phyloP scores from a whole-genome alignment of 37 sponge, comb jelly and placozoan species.

The Dysidea cf. avara region DNA sequence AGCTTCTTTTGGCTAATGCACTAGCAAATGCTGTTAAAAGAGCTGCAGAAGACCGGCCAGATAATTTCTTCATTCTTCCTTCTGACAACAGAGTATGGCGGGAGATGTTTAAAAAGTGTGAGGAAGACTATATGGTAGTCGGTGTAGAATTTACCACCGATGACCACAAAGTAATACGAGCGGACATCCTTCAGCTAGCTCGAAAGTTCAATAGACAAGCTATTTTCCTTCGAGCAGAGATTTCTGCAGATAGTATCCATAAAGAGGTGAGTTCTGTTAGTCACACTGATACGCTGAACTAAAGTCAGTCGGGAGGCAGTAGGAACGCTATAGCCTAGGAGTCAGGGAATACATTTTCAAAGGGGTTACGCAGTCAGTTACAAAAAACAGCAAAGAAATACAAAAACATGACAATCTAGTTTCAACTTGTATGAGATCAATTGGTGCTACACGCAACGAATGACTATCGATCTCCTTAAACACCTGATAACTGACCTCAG shows the following conservation, averaged over 20 bases:
- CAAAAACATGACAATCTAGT: too few relatives aligned
- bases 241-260: neutral
- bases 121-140: slow-evolving; percentile 70
- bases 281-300: slow-evolving; percentile 1
- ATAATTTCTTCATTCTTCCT: slow-evolving; percentile 61
- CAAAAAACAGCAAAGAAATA: too few relatives aligned
- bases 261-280: neutral
- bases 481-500: too few relatives aligned
- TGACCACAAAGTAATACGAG: slow-evolving; percentile 15
- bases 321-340: too few relatives aligned
- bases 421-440: too few relatives aligned
- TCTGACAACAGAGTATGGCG: slow-evolving; percentile 43
- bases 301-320: too few relatives aligned
- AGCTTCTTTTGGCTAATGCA: slow-evolving; percentile 58
- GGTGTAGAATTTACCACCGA: slow-evolving; percentile 46
- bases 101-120: slow-evolving; percentile 32
- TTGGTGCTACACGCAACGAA: too few relatives aligned
- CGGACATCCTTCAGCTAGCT: neutral
- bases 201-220: neutral
- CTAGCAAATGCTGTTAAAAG: slow-evolving; percentile 42
- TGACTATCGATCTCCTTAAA: too few relatives aligned
- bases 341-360: too few relatives aligned
- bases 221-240: neutral
- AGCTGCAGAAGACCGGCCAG: slow-evolving; percentile 19
- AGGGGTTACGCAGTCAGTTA: too few relatives aligned